Evolutionary conservation across 1,140 invertebrate genomes (phyloP).

Genomic region (Drosophila saltans): DNA sequence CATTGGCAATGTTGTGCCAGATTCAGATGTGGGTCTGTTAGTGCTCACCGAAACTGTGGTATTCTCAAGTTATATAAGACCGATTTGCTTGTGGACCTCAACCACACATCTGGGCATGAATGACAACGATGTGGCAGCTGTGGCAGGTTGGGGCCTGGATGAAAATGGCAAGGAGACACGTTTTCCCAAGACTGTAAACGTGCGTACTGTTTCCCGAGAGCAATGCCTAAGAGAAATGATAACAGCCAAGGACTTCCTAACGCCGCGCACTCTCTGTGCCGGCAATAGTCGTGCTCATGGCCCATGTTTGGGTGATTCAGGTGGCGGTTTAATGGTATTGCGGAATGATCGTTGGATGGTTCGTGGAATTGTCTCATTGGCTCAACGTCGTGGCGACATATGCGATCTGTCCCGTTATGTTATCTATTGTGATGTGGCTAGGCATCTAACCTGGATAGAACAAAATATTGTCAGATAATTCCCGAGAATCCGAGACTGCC

Average conservation of each 20-base stretch:
- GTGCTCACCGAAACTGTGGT: slow-evolving; percentile 46
- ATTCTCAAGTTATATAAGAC: slow-evolving; percentile 55
- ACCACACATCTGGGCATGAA: slow-evolving; percentile 18
- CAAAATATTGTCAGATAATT: slow-evolving; percentile 31
- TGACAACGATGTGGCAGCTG: slow-evolving; percentile 43
- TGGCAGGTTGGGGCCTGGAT: slow-evolving; percentile 76
- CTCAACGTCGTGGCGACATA: slow-evolving; percentile 25
- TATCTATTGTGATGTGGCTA: slow-evolving; percentile 69
- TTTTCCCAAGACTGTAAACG: slow-evolving; percentile 41
- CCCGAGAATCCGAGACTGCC: background rate
- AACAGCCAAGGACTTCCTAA: slow-evolving; percentile 54
- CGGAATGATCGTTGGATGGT: slow-evolving; percentile 59
- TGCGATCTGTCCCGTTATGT: slow-evolving; percentile 70
- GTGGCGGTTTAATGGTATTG: slow-evolving; percentile 62
- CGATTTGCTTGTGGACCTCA: slow-evolving; percentile 73
- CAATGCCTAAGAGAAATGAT: slow-evolving; percentile 52
- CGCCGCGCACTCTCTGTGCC: slow-evolving; percentile 70
- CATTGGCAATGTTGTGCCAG: slow-evolving; percentile 50
- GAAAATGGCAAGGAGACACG: slow-evolving; percentile 37
- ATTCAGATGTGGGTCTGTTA: slow-evolving; percentile 70
- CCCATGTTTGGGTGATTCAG: slow-evolving; percentile 68
- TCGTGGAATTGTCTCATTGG: slow-evolving; percentile 65
- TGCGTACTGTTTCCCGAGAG: slow-evolving; percentile 52
- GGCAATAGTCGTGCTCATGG: slow-evolving; percentile 62
- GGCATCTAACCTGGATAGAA: slow-evolving; percentile 61